phyloP scores from a whole-genome alignment of 92 coral and sea anemone genomes.

The Porites divaricata region DNA sequence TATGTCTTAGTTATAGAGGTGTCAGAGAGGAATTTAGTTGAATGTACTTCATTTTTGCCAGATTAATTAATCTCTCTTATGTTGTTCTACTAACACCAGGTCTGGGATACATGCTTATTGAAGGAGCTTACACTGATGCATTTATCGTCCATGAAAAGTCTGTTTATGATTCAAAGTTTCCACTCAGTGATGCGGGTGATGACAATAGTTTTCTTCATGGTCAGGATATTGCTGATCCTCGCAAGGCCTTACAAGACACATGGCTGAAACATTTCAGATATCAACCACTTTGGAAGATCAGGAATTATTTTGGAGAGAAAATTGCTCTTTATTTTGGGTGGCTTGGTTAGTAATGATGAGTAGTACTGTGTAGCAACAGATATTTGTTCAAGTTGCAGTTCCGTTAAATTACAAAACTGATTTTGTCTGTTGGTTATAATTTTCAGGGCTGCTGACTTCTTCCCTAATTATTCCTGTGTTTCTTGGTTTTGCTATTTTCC shows the following conservation, averaged over 20 bases:
- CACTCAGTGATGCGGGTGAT: constrained; percentile 69
- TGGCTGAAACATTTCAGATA: constrained; percentile 88
- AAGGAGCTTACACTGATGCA: constrained; percentile 89
- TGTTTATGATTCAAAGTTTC: constrained; percentile 68
- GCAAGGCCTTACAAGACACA: constrained; percentile 75
- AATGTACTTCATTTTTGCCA: no score
- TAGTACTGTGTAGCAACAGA: no score
- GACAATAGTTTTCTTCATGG: constrained; percentile 67
- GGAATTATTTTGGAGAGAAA: constrained; percentile 97
- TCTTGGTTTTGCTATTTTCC: constrained; percentile 78
- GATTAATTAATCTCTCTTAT: not conserved
- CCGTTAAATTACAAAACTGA: not conserved
- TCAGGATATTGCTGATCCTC: constrained; percentile 86
- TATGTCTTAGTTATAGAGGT: no score
- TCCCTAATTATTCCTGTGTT: constrained; percentile 87
- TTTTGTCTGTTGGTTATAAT: not conserved
- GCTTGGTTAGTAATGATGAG: constrained; percentile 71
- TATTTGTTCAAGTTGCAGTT: not conserved
- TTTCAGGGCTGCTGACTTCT: constrained; percentile 79
- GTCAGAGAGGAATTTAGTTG: no score
- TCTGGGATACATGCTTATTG: constrained; percentile 87
- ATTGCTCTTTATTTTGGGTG: constrained; percentile 96
- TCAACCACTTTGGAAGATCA: constrained; percentile 97
- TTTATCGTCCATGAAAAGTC: constrained; percentile 89
- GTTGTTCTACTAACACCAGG: constrained; percentile 45